Percentiles rank a stretch among this genome's conserved stretches.
Evolutionary conservation across 2,888 invertebrate genomes (phyloP).

Genomic region (Pegoplata infirma): DNA sequence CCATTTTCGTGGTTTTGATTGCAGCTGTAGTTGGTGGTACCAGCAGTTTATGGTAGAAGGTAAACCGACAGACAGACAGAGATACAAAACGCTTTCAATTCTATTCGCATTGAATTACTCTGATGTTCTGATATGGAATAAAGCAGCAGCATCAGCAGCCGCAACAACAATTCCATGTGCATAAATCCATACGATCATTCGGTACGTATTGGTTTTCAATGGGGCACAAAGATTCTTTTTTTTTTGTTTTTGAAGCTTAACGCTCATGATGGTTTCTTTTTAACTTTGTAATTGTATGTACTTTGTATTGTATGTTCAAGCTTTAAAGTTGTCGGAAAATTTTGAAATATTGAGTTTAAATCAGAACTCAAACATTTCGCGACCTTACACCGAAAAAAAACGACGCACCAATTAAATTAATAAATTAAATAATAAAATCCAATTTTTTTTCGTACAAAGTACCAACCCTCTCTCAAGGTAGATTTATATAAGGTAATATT

Average conservation of each 20-base stretch:
- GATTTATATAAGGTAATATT: too few species aligned
- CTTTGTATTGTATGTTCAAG: neutral
- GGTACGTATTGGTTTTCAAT: conserved; percentile 56
- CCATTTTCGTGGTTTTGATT: conserved; percentile 63
- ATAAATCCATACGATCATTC: conserved; percentile 17
- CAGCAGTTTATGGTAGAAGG: conserved; percentile 3
- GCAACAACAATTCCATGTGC: conserved; percentile 20
- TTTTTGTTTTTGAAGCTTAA: too few species aligned
- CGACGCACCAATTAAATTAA: too few species aligned
- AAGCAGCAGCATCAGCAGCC: neutral
- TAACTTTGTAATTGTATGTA: conserved; percentile 1
- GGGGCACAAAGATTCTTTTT: neutral
- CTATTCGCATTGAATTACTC: conserved; percentile 58
- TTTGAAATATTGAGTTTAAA: too few species aligned
- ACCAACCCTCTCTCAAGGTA: too few species aligned
- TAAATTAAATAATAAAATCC: too few species aligned
- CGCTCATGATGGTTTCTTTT: conserved; percentile 29
- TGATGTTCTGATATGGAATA: conserved; percentile 54
- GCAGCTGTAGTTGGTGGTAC: conserved; percentile 65
- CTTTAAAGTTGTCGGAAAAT: too few species aligned
- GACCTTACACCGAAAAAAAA: too few species aligned
- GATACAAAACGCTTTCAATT: conserved; percentile 47
- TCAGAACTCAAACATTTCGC: too few species aligned
- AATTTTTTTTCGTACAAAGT: too few species aligned
- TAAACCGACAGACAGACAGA: conserved; percentile 3